Base-by-base conservation (phyloP, 2,888 invertebrate species). In the Eudasyphora cyanicolor region DNA sequence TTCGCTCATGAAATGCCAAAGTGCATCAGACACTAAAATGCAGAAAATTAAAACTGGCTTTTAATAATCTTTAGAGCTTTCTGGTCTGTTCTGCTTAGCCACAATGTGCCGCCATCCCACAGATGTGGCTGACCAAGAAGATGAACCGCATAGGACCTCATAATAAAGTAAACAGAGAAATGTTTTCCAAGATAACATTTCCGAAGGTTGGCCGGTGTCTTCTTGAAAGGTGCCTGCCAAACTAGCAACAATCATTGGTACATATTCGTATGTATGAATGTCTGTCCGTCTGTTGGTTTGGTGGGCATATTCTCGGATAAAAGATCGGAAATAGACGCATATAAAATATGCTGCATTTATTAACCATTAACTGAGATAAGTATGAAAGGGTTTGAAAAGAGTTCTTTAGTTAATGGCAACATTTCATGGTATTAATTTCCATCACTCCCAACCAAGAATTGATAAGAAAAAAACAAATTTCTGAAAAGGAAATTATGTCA, bases 21-120 rank as follows among this genome's bases (percentile, higher is more conserved):
- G 88, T 90, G 89, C 90, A 90, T 89, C 89, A 88, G 87, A 83
- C 88, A 88, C 86, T 89, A 89, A 89, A 88, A 88, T 87, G 87
- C 88, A 88, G 88, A 89, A 89, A 90, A 90, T 89, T 88, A 89
- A 90, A 90, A 90, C 88, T 88, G 90, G 89, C 90, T 90, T 90
- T 89, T 89, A 89, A 89, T 88, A 89, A 90, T 80, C 79, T 49
- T 64, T 42, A 67, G 24, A 67, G 17, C 35, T 60, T 67, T 57
- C 29, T 19, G 38, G 27, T 76, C 19, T 45, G 5, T 29, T 21
- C 21, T 14, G 51, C 32, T 51, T n/a, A n/a, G n/a, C n/a, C 32
- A 2, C 12, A 51, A 27, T 14, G 35, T 38, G 45, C 21, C 14
- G 45, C 27, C 12, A 17, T 19, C 51, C 21, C 19, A 19, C 51